Base-by-base conservation (phyloP, 2,797 vertebrate species). In the Antennarius maculatus region DNA sequence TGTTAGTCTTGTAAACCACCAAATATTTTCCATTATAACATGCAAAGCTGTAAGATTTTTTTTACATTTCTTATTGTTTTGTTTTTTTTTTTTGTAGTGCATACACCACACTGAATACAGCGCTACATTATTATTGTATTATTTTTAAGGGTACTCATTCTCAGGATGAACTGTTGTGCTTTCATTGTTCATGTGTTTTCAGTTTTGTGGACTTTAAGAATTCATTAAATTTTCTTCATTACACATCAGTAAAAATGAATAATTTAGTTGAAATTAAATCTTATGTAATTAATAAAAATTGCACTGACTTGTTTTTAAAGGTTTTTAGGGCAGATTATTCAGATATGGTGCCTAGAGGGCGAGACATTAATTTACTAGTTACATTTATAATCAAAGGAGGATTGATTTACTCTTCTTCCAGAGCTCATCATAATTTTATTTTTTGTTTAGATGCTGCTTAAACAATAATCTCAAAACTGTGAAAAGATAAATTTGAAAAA, bases 1-100 rank as follows among this genome's bases (percentile, higher is more conserved):
- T 47, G 41, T 51, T 45, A 50, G 13, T 72, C 15, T 59, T 17
- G n/a, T 31, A 39, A 52, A 2, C 28, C 50, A 50, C 10, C 10
- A 31, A 4, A 49, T 48, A 34, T 58, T 66, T 51, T 7, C 7
- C 2, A 10, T 23, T 2, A 47, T 31, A 23, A 23, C 23, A 23
- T 23, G 23, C 23, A 23, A 16, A 64, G 16, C 4, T 41, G 2
- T 18, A n/a, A 47, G 3, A 34, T 59, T 46, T 1, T 11, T 49
- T 58, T 13, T 5, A 39, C 23, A 15, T 42, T 4, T 43, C 42
- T 54, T 55, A 17, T 56, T 41, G 17, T 8, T 61, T 49, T 58
- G 23, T 13, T 13, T 43, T 8, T 61, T 49, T 58, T 29, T 13
- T 13, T 43, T 34, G 23, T 18, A 7, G 34, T 76, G 13, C 11